A percentile compares a stretch with the other conserved stretches of the same genome.
phyloP scores from a whole-genome alignment of 2,888 invertebrate species.

The Brenthis hecate region DNA sequence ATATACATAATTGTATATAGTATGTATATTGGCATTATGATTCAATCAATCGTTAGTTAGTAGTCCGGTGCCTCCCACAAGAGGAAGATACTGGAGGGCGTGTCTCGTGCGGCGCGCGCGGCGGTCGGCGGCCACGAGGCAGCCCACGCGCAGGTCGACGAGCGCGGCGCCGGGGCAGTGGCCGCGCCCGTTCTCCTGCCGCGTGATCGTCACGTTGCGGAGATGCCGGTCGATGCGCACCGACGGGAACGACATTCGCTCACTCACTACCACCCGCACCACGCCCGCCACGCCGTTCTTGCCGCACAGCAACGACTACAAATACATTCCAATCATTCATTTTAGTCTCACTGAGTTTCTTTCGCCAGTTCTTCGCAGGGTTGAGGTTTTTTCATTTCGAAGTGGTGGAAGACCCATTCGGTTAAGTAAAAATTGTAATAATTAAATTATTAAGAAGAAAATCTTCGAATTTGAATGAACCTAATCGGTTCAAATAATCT shows the following conservation, averaged over 20 bases:
- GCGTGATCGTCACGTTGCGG: conserved; percentile 26
- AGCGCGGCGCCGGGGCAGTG: conserved; percentile 28
- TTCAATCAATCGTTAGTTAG: neutral
- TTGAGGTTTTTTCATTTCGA: no score
- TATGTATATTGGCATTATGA: no score
- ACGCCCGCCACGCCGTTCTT: conserved; percentile 23
- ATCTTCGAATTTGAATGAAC: no score
- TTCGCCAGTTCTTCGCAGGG: neutral
- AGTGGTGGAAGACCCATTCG: no score
- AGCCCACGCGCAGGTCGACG: conserved; percentile 24
- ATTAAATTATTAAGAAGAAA: no score
- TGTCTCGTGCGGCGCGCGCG: neutral
- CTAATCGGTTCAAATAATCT: no score
- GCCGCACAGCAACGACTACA: conserved; percentile 27
- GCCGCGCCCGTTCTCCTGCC: conserved; percentile 22
- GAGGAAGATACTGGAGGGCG: neutral
- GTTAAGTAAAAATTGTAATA: no score
- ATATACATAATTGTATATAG: no score
- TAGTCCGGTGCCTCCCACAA: neutral
- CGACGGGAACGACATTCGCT: conserved; percentile 30
- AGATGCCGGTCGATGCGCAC: conserved; percentile 30
- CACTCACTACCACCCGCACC: conserved; percentile 33
- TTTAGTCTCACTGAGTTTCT: neutral
- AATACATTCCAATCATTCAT: neutral
- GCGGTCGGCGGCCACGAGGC: conserved; percentile 5